phyloP scores from a whole-genome alignment of 37 sponge, comb jelly and placozoan species.

The Halisarca cf. caerulea region DNA sequence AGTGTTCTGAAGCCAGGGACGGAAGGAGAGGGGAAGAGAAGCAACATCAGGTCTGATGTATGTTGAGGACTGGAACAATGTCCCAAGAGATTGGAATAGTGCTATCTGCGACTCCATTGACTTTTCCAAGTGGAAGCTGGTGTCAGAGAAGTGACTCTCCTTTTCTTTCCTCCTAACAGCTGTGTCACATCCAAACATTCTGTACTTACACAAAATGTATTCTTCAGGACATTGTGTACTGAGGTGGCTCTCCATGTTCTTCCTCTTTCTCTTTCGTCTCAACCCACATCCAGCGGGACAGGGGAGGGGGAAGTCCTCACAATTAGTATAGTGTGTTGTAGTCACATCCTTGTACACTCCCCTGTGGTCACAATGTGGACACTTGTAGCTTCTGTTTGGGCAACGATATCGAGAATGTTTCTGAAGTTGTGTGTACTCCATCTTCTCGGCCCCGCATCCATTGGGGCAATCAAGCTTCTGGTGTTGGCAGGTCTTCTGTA shows the following conservation, averaged over 20 bases:
- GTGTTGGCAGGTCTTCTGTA: not conserved
- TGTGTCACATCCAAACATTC: not conserved
- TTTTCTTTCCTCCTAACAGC: not conserved
- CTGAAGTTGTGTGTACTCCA: not conserved
- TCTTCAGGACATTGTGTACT: not conserved
- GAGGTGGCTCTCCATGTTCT: not conserved
- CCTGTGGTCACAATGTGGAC: not conserved
- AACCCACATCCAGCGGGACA: slow-evolving; percentile 27
- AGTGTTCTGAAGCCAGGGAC: slow-evolving; percentile 14
- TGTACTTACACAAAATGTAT: not conserved
- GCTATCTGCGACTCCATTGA: not conserved
- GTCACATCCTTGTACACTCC: not conserved
- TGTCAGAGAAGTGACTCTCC: not conserved
- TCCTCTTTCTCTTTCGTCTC: not conserved
- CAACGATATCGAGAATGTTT: not conserved
- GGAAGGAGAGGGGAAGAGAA: not conserved
- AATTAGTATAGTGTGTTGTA: not conserved
- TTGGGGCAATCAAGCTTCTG: not conserved
- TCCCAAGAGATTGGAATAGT: too few species aligned
- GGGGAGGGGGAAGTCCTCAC: not conserved
- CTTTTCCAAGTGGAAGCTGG: not conserved
- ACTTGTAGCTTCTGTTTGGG: not conserved
- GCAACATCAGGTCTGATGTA: too few species aligned
- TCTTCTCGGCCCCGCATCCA: not conserved
- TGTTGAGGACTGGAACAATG: too few species aligned